Conservation (phyloP, 2,888 invertebrate genomes). For the Octodonta nipae region DNA sequence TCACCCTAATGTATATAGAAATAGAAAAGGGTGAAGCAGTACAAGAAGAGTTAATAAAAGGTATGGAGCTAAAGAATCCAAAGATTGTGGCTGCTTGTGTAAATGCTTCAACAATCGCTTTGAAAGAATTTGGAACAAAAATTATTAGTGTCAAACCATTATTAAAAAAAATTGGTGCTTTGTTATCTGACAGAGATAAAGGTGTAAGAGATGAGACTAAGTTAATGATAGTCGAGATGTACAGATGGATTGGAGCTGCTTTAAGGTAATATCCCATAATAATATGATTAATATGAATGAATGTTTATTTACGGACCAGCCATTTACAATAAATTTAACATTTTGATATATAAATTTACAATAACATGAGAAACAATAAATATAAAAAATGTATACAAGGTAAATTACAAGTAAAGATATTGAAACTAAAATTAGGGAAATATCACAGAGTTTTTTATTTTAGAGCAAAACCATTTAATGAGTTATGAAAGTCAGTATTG, state of each 20-base stretch:
- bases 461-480: no score
- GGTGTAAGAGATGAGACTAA: constrained; percentile 85
- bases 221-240: constrained; percentile 80
- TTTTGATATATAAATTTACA: no score
- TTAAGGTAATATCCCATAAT: constrained; percentile 20
- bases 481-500: no score
- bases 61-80: constrained; percentile 90
- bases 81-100: constrained; percentile 83
- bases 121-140: constrained; percentile 86
- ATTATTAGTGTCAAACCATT: constrained; percentile 77
- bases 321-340: no score
- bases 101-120: constrained; percentile 56
- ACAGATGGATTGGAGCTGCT: constrained; percentile 46
- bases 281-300: background rate
- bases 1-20: constrained; percentile 86
- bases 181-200: constrained; percentile 86
- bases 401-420: no score
- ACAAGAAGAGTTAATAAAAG: constrained; percentile 81
- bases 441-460: no score
- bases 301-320: no score
- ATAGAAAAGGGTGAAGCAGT: constrained; percentile 88
- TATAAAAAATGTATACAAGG: no score
- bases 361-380: no score
- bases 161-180: constrained; percentile 70
- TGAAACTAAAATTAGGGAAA: no score